A percentile compares a stretch with the other conserved stretches of the same genome.
Conservation (phyloP, 2,888 invertebrate species). For the Morpho achilles region DNA sequence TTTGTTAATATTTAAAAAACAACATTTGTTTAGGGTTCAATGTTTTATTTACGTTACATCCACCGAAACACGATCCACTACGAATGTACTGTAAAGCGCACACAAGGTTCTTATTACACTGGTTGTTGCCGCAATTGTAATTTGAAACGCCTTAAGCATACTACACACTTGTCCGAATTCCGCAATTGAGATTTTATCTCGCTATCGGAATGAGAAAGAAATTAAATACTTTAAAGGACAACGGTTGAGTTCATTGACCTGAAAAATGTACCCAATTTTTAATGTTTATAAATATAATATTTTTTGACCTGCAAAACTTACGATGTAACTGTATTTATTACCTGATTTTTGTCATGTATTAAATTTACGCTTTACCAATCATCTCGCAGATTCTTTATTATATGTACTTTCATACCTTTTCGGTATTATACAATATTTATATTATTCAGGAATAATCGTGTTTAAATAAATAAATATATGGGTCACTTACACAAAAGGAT, state of each 20-base stretch:
- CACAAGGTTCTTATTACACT: conserved; percentile 10
- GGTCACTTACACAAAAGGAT: no score
- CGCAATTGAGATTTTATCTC: conserved; percentile 14
- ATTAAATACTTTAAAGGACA: conserved; percentile 18
- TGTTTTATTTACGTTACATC: conserved; percentile 13
- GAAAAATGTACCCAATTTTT: conserved; percentile 1
- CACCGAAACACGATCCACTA: conserved; percentile 5
- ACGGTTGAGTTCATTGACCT: conserved; percentile 18
- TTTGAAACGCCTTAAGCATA: conserved; percentile 14
- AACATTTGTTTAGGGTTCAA: conserved; percentile 12
- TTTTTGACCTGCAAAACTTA: conserved; percentile 2
- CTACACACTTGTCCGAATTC: conserved; percentile 11
- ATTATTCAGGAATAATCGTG: no score
- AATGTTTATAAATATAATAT: conserved; percentile 3
- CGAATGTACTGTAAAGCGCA: not conserved
- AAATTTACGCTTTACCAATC: no score
- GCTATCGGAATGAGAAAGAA: conserved; percentile 13
- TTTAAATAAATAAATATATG: no score
- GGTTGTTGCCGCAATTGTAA: conserved; percentile 15
- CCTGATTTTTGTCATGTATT: not conserved
- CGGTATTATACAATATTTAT: no score
- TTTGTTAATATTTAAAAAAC: conserved; percentile 17
- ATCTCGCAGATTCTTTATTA: no score
- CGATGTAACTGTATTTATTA: not conserved
- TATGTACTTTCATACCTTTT: no score